Conservation (phyloP, 1,140 invertebrate species). For the Chionoecetes opilio region DNA sequence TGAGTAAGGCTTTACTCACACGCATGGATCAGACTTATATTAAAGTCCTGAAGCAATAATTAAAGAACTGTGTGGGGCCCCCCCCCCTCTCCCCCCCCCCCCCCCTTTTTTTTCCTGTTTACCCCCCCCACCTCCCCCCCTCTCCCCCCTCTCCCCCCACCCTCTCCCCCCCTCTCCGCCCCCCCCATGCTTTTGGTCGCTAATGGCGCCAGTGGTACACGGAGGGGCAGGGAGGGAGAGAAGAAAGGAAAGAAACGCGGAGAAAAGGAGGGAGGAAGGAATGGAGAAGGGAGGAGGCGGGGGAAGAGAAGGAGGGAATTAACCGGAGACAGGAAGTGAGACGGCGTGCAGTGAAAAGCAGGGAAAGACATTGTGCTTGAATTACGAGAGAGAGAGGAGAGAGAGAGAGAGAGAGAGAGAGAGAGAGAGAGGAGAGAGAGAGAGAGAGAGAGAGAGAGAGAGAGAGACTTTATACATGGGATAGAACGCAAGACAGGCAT, state of each 20-base stretch:
- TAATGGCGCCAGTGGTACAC: not conserved
- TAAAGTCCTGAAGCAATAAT: too few species aligned
- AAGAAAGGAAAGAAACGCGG: not conserved
- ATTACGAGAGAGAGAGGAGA: not conserved
- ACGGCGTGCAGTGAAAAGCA: not conserved
- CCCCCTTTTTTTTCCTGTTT: too few species aligned
- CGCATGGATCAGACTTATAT: too few species aligned
- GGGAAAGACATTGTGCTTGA: not conserved
- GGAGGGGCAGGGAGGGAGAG: not conserved
- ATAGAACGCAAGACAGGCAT: not conserved
- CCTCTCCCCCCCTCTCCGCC: too few species aligned
- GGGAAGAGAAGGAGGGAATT: not conserved
- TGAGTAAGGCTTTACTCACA: too few species aligned
- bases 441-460: constrained; percentile 14
- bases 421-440: not conserved
- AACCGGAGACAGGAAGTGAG: not conserved
- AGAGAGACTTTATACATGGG: not conserved
- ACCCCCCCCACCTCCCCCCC: too few species aligned
- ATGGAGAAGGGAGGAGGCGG: not conserved
- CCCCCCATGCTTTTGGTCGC: too few species aligned
- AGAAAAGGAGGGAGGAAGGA: not conserved
- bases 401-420: not conserved
- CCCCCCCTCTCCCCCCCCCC: too few species aligned
- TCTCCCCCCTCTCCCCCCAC: too few species aligned
- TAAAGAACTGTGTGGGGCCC: too few species aligned